phyloP scores from a whole-genome alignment of 2,797 vertebrate species.

The Sitta carolinensis region DNA sequence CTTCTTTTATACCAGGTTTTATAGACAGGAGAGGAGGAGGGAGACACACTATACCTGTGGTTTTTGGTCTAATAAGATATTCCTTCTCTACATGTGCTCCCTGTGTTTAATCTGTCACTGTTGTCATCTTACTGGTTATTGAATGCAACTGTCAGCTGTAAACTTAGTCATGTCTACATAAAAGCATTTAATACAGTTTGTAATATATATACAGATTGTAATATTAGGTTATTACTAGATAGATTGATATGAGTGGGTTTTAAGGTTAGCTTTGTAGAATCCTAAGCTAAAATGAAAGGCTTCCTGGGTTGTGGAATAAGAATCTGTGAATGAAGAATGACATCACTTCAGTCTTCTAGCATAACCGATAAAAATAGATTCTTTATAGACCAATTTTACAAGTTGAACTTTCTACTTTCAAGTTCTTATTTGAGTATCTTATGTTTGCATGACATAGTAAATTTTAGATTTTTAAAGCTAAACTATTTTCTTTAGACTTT shows the following conservation, averaged over 20 bases:
- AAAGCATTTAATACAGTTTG: not conserved
- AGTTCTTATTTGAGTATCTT: not conserved
- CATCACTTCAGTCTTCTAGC: not conserved
- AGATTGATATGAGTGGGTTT: slow-evolving; percentile 43
- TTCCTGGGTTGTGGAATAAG: not conserved
- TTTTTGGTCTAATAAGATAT: not conserved
- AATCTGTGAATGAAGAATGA: not conserved
- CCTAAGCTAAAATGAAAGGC: not conserved
- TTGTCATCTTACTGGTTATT: slow-evolving; percentile 19
- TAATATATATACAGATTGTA: not conserved
- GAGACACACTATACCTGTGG: not conserved
- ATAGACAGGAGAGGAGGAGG: not conserved
- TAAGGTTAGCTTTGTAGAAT: slow-evolving; percentile 23
- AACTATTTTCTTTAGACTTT: not conserved
- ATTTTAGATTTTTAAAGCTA: not conserved
- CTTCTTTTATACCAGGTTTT: not conserved
- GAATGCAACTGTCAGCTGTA: slow-evolving; percentile 36
- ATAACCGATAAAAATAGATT: not conserved
- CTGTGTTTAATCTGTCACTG: slow-evolving; percentile 43
- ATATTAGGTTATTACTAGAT: slow-evolving; percentile 33
- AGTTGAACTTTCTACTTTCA: not conserved
- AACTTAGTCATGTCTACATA: slow-evolving; percentile 18
- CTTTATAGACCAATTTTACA: not conserved
- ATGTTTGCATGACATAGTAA: not conserved
- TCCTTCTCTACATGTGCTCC: not conserved